Evolutionary conservation across 2,797 vertebrate species (phyloP).

Genomic region (Tympanoctomys barrerae): DNA sequence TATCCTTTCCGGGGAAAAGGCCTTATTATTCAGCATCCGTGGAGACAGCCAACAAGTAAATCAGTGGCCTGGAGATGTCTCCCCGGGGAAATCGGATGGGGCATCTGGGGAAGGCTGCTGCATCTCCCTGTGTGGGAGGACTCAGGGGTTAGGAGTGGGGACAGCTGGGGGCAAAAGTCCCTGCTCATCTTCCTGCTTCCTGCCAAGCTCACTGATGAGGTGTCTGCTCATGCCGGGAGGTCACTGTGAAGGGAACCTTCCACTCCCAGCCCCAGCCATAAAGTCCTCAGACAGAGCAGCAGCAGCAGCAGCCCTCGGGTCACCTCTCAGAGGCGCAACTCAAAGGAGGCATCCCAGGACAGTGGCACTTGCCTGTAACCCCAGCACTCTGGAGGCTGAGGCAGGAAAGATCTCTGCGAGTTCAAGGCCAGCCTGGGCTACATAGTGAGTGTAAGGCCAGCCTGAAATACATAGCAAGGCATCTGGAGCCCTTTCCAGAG

Average conservation of each 20-base stretch:
- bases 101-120: neutral
- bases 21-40: neutral
- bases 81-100: conserved; percentile 52
- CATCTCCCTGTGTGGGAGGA: neutral
- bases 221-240: neutral
- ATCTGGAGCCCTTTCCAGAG: neutral
- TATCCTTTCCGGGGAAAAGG: conserved; percentile 13
- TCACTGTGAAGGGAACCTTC: neutral
- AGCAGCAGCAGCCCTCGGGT: neutral
- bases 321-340: neutral
- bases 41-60: conserved; percentile 59
- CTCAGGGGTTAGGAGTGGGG: neutral
- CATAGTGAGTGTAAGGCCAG: neutral
- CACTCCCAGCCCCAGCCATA: fast-evolving
- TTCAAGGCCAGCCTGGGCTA: neutral
- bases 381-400: neutral
- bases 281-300: neutral
- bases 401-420: neutral
- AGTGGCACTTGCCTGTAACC: neutral
- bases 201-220: neutral
- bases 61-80: conserved; percentile 46
- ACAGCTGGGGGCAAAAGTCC: neutral
- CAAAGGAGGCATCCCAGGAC: neutral
- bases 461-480: neutral
- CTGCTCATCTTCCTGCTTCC: neutral